Evolutionary conservation across 2,113 vertebrate species (phyloP).

Genomic region (Centrocercus urophasianus): DNA sequence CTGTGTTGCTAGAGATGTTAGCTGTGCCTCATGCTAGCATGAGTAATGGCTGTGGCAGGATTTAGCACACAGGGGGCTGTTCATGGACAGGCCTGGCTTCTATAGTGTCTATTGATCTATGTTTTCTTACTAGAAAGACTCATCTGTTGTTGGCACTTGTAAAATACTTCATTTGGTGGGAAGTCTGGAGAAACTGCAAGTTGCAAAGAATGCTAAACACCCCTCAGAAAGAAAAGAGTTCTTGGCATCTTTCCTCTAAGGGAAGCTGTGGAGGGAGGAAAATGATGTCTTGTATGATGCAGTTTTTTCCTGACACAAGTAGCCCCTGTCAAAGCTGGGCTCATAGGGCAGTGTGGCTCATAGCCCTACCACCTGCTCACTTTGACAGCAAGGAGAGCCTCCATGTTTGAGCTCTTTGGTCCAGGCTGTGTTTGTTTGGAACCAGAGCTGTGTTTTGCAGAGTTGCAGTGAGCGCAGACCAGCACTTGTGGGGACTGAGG

Average conservation of each 20-base stretch:
- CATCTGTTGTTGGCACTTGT: not conserved
- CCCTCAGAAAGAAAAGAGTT: rapidly evolving
- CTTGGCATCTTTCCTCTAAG: not conserved
- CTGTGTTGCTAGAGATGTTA: not conserved
- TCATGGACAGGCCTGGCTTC: not conserved
- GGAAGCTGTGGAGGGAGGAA: not conserved
- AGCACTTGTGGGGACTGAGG: rapidly evolving
- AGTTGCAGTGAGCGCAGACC: rapidly evolving
- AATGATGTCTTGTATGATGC: rapidly evolving
- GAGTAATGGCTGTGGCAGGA: not conserved
- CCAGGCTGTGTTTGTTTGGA: not conserved
- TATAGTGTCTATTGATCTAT: rapidly evolving
- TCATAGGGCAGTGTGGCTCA: rapidly evolving
- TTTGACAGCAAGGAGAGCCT: rapidly evolving
- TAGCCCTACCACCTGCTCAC: rapidly evolving
- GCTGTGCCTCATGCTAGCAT: rapidly evolving
- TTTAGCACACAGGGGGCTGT: not conserved
- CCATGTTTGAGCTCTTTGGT: too few relatives aligned
- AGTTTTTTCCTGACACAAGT: rapidly evolving
- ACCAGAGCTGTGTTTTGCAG: not conserved
- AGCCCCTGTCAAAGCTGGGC: not conserved
- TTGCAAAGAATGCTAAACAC: rapidly evolving
- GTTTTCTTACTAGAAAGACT: not conserved
- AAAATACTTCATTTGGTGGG: not conserved
- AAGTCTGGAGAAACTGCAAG: not conserved